Evolutionary conservation across 2,888 invertebrate species (phyloP).

Genomic region (Cryptophagus acutangulus): DNA sequence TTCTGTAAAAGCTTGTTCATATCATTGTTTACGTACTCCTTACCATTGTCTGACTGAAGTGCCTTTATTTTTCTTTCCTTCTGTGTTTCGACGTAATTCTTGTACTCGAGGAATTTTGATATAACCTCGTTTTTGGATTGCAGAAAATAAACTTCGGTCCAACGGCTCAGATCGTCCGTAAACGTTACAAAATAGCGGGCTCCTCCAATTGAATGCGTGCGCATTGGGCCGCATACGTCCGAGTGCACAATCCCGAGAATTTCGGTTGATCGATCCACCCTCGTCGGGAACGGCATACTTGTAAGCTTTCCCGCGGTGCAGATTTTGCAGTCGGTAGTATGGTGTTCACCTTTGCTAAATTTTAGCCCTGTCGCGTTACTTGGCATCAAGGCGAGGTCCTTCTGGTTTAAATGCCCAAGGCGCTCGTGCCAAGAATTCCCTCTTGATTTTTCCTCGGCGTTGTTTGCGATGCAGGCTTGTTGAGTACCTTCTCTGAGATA

Average conservation of each 20-base stretch:
- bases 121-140: conserved; percentile 1
- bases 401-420: too few species aligned
- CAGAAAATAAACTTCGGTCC: conserved; percentile 1
- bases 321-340: too few species aligned
- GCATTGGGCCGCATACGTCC: conserved; percentile 7
- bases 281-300: conserved; percentile 4
- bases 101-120: background rate
- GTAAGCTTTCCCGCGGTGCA: conserved; percentile 6
- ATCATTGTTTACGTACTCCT: background rate
- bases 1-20: background rate
- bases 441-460: too few species aligned
- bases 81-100: background rate
- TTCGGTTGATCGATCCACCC: background rate
- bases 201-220: conserved; percentile 1
- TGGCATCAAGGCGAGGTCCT: too few species aligned
- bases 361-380: too few species aligned
- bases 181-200: conserved; percentile 3
- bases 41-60: background rate
- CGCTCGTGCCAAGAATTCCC: too few species aligned
- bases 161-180: conserved; percentile 4
- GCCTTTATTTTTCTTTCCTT: conserved; percentile 1
- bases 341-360: too few species aligned
- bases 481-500: too few species aligned
- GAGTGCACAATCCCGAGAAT: conserved; percentile 1
- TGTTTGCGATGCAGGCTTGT: too few species aligned